Conservation (phyloP, 2,113 vertebrate species). For the Pedetes capensis region DNA sequence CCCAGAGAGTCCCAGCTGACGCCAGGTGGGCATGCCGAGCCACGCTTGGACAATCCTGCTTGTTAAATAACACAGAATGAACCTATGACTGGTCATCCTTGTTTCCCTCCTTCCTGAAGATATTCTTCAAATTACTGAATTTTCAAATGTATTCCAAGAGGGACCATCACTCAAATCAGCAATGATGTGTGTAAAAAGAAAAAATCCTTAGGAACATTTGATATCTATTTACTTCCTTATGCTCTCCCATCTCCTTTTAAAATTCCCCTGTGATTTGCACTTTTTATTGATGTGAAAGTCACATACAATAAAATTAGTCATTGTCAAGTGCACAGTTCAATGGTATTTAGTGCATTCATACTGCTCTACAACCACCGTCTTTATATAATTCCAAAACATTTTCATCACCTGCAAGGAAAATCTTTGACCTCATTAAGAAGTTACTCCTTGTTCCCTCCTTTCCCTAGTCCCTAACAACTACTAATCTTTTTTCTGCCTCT, state of each 20-base stretch:
- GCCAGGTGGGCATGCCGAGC: not conserved
- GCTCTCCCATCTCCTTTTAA: not conserved
- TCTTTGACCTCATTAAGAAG: no score
- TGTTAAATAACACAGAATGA: not conserved
- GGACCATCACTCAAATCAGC: not conserved
- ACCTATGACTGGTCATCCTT: not conserved
- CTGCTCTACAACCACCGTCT: not conserved
- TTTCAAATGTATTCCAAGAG: not conserved
- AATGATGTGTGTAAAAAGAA: not conserved
- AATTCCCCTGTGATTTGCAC: not conserved
- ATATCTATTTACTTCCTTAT: not conserved
- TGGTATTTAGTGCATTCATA: not conserved
- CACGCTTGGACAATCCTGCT: not conserved
- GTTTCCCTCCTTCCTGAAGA: not conserved
- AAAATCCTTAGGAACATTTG: not conserved
- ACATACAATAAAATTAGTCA: not conserved
- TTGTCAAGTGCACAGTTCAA: not conserved
- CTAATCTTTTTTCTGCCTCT: no score
- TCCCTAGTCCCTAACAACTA: not conserved
- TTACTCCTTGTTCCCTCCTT: not conserved
- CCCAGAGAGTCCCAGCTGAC: not conserved
- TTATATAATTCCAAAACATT: not conserved
- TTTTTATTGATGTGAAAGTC: not conserved
- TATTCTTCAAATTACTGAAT: not conserved
- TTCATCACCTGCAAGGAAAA: not conserved